Percentiles rank a stretch among this genome's conserved stretches.
Conservation (phyloP, 2,888 invertebrate species). For the Formica aserva region DNA sequence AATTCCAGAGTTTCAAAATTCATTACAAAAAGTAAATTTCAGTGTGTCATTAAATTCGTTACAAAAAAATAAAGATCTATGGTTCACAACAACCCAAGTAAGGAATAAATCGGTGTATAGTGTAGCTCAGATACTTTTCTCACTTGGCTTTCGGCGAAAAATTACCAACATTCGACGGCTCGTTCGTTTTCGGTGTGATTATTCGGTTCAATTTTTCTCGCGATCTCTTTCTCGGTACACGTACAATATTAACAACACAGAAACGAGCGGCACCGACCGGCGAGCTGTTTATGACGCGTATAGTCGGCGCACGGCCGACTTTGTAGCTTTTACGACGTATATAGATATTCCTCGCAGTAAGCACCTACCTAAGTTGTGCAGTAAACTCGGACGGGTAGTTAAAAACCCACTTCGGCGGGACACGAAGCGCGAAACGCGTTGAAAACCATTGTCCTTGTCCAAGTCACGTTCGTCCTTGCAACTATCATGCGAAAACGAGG, state of each 20-base stretch:
- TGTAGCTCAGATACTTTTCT: too few species aligned
- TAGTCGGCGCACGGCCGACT: constrained; percentile 53
- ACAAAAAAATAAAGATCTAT: not conserved
- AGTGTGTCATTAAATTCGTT: not conserved
- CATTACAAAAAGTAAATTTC: not conserved
- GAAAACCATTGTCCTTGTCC: constrained; percentile 39
- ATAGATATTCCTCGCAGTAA: constrained; percentile 57
- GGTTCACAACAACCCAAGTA: not conserved
- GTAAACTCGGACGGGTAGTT: constrained; percentile 50
- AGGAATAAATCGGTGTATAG: not conserved
- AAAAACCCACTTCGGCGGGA: constrained; percentile 58
- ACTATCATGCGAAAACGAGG: not conserved
- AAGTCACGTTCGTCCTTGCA: constrained; percentile 32
- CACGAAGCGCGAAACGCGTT: constrained; percentile 18
- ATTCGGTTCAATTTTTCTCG: constrained; percentile 22
- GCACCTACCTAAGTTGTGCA: constrained; percentile 53
- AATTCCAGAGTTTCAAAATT: not conserved
- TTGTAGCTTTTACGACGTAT: constrained; percentile 63
- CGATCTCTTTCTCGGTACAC: constrained; percentile 1
- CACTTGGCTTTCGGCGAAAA: not conserved
- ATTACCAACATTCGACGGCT: not conserved
- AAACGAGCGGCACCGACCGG: constrained; percentile 29
- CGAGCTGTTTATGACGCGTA: constrained; percentile 41
- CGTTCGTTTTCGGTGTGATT: not conserved
- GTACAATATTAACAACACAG: constrained; percentile 25